Evolutionary conservation across 2,113 vertebrate species (phyloP), one percentile per base, ranked within the genome.

Genomic region (Orcinus orca): DNA sequence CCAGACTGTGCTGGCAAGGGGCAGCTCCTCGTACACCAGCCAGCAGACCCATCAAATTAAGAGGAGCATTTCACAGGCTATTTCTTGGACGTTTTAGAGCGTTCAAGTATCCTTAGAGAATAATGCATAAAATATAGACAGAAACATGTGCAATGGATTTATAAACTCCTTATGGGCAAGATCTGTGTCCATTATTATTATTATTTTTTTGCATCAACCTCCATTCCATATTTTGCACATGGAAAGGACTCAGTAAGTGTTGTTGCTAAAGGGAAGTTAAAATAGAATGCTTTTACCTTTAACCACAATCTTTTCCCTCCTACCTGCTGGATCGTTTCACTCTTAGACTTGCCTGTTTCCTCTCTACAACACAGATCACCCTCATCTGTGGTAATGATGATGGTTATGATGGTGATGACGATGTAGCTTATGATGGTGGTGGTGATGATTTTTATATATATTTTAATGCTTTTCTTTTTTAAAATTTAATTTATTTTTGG

Each of bases 1-100:
- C 6, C 4, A 31, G 3, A 13, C 4, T n/a, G 0, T 2, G 33
- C 12, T 20, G 67, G 23, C n/a, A 6, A 3, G 0, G 0, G 26
- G 8, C 1, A 8, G 4, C 5, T 6, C 36, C 47, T 36, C 20
- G 10, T 5, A 7, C 21, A 14, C 6, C 47, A 41, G 33, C 36
- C 38, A 23, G 80, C 33, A 58, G 82, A 41, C 15, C 6, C 38
- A 20, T 33, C 11, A 8, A 70, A 41, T 23, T 10, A 50, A 82
- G 81, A 82, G n/a, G 17, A 3, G 31, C 14, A 4, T 29, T 55
- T 58, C 44, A 33, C 53, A 58, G 44, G 18, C 44, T 31, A 1
- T 36, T 36, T 87, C 70, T 55, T 20, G 29, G 18, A 79, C 44
- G 36, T 47, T 77, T 65, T 3, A 79, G 63, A 65, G 70, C 31